A percentile compares a stretch with the other conserved stretches of the same genome.
Conservation (phyloP, 2,888 invertebrate genomes). For the Eupithecia exiguata region DNA sequence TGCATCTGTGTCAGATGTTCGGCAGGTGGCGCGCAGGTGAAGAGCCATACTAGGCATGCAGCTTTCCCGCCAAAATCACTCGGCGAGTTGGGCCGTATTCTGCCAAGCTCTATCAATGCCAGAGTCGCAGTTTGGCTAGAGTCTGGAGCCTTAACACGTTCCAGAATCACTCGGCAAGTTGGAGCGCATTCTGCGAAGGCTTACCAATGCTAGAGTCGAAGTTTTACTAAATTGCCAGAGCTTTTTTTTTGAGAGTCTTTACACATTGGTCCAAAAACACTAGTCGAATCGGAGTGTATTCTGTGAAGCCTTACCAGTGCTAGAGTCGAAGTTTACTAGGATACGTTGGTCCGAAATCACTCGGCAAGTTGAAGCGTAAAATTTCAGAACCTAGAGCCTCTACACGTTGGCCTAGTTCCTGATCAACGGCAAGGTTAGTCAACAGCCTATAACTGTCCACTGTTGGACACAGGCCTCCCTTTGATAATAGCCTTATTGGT, state of each 20-base stretch:
- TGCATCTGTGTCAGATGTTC: conserved; percentile 81
- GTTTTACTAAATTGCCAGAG: background rate
- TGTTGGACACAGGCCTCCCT: too few species aligned
- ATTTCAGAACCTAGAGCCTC: too few species aligned
- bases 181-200: background rate
- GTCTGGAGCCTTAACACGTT: background rate
- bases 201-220: background rate
- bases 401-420: too few species aligned
- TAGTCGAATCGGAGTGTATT: conserved; percentile 34
- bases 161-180: background rate
- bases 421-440: too few species aligned
- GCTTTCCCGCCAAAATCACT: conserved; percentile 74
- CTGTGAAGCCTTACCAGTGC: background rate
- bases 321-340: background rate
- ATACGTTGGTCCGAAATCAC: background rate
- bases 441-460: too few species aligned
- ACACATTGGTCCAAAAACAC: conserved; percentile 63
- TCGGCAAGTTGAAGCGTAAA: background rate
- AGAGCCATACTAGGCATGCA: conserved; percentile 72
- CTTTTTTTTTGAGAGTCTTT: too few species aligned
- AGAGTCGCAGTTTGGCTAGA: background rate
- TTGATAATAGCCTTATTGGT: too few species aligned
- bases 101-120: background rate
- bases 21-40: conserved; percentile 81
- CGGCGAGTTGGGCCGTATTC: conserved; percentile 30